Conservation (phyloP, 2,888 invertebrate species). For the Chymomyza caudatula region DNA sequence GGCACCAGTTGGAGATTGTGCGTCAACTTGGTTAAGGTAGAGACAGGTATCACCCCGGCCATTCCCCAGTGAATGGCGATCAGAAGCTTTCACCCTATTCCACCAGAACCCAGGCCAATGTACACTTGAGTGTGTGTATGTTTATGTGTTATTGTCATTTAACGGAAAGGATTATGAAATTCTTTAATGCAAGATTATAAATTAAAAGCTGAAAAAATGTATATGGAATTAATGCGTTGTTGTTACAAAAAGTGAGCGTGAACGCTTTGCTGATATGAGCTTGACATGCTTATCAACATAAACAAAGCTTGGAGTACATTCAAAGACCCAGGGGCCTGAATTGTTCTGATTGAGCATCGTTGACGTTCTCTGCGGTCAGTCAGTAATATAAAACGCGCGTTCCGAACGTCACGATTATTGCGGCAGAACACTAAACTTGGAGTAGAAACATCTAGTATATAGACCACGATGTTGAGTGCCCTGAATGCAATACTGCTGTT, state of each 20-base stretch:
- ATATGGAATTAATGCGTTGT: not conserved
- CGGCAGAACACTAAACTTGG: not conserved
- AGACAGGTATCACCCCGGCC: too few relatives aligned
- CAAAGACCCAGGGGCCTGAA: not conserved
- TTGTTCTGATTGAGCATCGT: constrained; percentile 3
- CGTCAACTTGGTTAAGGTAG: too few relatives aligned
- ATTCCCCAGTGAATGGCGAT: too few relatives aligned
- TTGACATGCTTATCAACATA: constrained; percentile 39
- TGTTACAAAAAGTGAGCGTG: constrained; percentile 30
- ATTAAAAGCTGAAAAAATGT: not conserved
- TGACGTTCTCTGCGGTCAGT: constrained; percentile 8
- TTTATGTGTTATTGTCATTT: too few relatives aligned
- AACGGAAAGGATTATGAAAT: not conserved
- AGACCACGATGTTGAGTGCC: constrained; percentile 12
- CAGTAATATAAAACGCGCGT: constrained; percentile 34
- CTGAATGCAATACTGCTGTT: constrained; percentile 8
- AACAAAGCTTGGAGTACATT: constrained; percentile 23
- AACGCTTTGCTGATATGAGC: constrained; percentile 43
- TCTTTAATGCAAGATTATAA: not conserved
- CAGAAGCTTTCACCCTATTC: not conserved
- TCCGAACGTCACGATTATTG: constrained; percentile 14
- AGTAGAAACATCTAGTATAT: constrained; percentile 23
- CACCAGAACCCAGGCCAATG: too few relatives aligned
- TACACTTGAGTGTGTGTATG: too few relatives aligned
- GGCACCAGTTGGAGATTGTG: too few relatives aligned